Conservation (phyloP, 2,888 invertebrate species). For the Tenthredo amoena region DNA sequence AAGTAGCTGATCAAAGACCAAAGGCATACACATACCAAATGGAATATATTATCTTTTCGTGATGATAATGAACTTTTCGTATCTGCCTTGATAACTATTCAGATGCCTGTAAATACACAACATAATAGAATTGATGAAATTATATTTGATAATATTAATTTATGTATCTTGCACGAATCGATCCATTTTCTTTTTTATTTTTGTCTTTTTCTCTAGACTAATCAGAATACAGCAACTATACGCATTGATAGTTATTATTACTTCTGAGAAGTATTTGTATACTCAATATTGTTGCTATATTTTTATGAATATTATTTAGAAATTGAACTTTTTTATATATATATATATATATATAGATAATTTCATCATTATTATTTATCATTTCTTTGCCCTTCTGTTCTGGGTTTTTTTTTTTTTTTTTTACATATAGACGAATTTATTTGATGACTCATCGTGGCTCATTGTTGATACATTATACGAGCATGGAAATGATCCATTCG, state of each 20-base stretch:
- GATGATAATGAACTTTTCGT: constrained; percentile 34
- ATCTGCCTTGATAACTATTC: constrained; percentile 50
- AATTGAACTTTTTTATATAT: constrained; percentile 40
- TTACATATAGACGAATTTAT: background rate
- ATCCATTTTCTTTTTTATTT: background rate
- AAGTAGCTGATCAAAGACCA: constrained; percentile 51
- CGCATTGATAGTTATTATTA: constrained; percentile 61
- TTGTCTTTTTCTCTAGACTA: background rate
- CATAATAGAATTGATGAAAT: constrained; percentile 36
- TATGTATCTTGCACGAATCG: constrained; percentile 19
- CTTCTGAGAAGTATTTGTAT: constrained; percentile 53
- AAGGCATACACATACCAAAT: constrained; percentile 54
- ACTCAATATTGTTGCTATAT: constrained; percentile 52
- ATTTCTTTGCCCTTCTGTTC: constrained; percentile 38
- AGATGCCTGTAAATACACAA: constrained; percentile 36
- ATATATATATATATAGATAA: constrained; percentile 39
- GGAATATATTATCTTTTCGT: constrained; percentile 41
- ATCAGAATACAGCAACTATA: constrained; percentile 32
- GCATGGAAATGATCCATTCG: background rate
- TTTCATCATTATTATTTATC: constrained; percentile 29
- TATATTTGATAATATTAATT: constrained; percentile 22
- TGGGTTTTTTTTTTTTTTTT: background rate
- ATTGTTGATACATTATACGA: background rate
- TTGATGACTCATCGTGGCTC: background rate
- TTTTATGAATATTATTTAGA: constrained; percentile 44